Conservation (phyloP, 2,797 vertebrate genomes). For the Etheostoma nigrum region DNA sequence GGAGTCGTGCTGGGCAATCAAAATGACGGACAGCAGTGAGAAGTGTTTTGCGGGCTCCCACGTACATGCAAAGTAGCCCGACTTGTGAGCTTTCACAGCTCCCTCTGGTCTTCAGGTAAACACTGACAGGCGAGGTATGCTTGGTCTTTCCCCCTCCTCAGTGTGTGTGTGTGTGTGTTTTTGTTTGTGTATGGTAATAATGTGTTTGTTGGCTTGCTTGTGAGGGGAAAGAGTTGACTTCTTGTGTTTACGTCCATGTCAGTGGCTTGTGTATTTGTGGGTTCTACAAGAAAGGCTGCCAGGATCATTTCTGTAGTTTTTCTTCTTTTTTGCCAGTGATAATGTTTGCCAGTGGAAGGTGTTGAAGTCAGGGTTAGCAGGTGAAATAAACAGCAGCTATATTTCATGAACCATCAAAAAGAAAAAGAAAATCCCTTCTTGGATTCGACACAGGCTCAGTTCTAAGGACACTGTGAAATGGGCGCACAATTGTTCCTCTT, state of each 20-base stretch:
- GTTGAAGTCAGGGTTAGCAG: conserved; percentile 75
- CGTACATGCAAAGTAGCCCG: conserved; percentile 97
- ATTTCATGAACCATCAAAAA: conserved; percentile 77
- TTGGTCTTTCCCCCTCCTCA: conserved; percentile 61
- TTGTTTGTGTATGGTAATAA: conserved; percentile 79
- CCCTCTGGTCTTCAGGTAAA: conserved; percentile 89
- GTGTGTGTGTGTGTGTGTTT: conserved; percentile 63
- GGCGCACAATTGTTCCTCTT: conserved; percentile 76
- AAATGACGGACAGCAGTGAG: conserved; percentile 96
- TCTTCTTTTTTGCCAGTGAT: conserved; percentile 33
- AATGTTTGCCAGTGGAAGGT: conserved; percentile 52
- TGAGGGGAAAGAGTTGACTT: conserved; percentile 61
- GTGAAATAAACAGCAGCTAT: conserved; percentile 81
- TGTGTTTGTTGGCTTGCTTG: conserved; percentile 71
- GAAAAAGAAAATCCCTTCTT: conserved; percentile 40
- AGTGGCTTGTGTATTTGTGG: conserved; percentile 54
- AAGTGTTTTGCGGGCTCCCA: conserved; percentile 97
- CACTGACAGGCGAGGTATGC: conserved; percentile 78
- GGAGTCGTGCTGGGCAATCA: conserved; percentile 96
- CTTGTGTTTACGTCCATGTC: conserved; percentile 66
- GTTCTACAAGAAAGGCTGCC: conserved; percentile 57
- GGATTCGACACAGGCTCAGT: conserved; percentile 77
- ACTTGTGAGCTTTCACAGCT: conserved; percentile 94
- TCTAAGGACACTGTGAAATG: conserved; percentile 79
- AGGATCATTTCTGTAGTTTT: conserved; percentile 73